Evolutionary conservation across 2,888 invertebrate genomes (phyloP).

Genomic region (Dioctria linearis): DNA sequence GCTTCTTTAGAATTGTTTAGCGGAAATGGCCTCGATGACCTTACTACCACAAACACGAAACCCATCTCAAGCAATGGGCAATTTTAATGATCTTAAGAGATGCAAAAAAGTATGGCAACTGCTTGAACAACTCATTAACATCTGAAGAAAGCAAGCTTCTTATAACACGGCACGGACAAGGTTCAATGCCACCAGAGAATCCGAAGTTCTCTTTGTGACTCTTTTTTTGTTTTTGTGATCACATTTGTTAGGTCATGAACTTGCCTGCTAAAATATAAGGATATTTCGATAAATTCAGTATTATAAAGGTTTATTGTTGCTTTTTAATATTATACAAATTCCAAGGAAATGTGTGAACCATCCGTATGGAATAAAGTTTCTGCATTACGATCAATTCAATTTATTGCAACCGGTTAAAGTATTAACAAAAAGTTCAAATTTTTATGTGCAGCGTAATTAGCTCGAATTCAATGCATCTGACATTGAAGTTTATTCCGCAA

Average conservation of each 20-base stretch:
- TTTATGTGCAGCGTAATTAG: neutral
- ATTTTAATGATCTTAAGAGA: neutral
- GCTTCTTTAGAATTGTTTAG: neutral
- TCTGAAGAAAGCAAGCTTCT: slow-evolving; percentile 34
- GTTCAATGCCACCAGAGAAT: slow-evolving; percentile 31
- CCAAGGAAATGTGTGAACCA: neutral
- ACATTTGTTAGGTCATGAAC: slow-evolving; percentile 32
- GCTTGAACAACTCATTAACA: slow-evolving; percentile 45
- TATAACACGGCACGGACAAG: neutral
- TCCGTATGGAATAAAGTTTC: neutral
- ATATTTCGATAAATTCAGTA: neutral
- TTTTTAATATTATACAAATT: too few relatives aligned
- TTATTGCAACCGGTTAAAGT: slow-evolving; percentile 4
- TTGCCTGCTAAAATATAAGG: neutral
- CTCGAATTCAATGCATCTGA: slow-evolving; percentile 2
- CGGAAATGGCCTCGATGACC: neutral
- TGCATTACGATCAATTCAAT: neutral
- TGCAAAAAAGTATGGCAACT: slow-evolving; percentile 37
- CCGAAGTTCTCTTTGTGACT: neutral
- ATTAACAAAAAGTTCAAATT: neutral
- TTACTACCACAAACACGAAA: neutral
- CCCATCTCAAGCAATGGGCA: too few relatives aligned
- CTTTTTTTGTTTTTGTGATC: slow-evolving; percentile 1
- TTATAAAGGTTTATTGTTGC: too few relatives aligned
- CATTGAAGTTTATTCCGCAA: neutral